A percentile compares a stretch with the other conserved stretches of the same genome.
Conservation (phyloP, 2,797 vertebrate genomes). For the Galagoides demidoff region DNA sequence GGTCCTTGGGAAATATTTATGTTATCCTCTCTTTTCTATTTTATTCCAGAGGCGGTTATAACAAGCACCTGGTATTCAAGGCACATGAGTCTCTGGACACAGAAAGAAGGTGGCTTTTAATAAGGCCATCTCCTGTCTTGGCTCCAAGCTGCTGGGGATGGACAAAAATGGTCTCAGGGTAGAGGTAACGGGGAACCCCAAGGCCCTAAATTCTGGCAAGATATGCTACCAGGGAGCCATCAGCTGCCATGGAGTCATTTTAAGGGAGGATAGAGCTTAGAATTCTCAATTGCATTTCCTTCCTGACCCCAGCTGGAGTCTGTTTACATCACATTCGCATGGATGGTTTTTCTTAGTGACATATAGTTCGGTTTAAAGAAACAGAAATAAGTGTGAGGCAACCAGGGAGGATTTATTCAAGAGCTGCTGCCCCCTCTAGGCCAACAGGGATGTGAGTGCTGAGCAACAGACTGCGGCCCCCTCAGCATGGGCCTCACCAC, state of each 20-base stretch:
- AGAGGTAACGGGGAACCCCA: background rate
- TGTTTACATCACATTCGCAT: background rate
- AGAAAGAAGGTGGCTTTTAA: background rate
- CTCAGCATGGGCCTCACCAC: background rate
- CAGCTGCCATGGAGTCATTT: background rate
- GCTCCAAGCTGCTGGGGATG: background rate
- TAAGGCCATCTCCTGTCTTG: background rate
- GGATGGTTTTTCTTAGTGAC: background rate
- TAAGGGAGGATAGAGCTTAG: background rate
- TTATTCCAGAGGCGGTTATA: background rate
- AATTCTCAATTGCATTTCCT: background rate
- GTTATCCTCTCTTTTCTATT: too few relatives aligned
- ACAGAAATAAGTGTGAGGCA: background rate
- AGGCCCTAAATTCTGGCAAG: background rate
- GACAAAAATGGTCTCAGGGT: background rate
- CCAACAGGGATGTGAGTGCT: background rate
- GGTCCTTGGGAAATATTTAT: background rate
- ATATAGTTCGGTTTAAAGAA: background rate
- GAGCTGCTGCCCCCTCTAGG: too few relatives aligned
- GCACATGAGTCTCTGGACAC: background rate
- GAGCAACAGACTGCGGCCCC: background rate
- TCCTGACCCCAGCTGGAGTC: background rate
- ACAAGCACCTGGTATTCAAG: background rate
- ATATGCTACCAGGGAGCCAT: background rate
- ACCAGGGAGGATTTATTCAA: background rate